Evolutionary conservation across 2,797 vertebrate species (phyloP), one percentile per base, ranked within the genome.

Genomic region (Cuniculus paca): DNA sequence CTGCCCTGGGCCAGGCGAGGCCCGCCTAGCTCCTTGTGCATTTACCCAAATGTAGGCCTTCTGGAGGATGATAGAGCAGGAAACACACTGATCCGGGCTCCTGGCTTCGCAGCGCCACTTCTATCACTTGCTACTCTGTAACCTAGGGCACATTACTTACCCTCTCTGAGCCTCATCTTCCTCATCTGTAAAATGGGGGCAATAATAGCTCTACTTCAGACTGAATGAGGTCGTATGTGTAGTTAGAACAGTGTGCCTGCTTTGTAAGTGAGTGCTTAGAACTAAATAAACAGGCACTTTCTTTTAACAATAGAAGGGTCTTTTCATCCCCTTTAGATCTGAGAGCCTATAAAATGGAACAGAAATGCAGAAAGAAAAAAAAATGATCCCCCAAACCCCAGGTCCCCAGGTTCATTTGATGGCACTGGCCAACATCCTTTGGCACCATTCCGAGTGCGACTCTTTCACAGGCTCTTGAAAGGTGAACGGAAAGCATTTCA

Each of bases 131-230:
- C 54, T 31, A n/a, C 78, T 72, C 28, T 54, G 84, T n/a, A 75
- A 20, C 42, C 19, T 34, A 10, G 56, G 42, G 7, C 70, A 52
- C 39, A 12, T 0, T 19, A 63, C 78, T 70, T 6, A 36, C 19
- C 50, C 10, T 81, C 65, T 84, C 85, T 87, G 77, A 20, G 54
- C 80, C 68, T 94, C 65, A 28, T 45, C 70, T 45, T 28, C 39
- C 22, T 45, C 13, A 14, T 42, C 36, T 74, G 58, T 48, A 22
- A n/a, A 61, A 60, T 39, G 45, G 86, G 13, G 58, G n/a, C n/a
- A 13, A 7, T 19, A 63, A 72, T n/a, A 14, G 28, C 39, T 36
- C 2, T 79, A 20, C 24, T 42, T 50, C 60, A 52, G 26, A 22
- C 20, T 48, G 58, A 68, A 48, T 78, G 16, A 42, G 70, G 70